These are phyloP conservation scores for Sphaerodactylus townsendi DNA, from an alignment of 2,113 vertebrate species.

Conservation along the genomic window DNA sequence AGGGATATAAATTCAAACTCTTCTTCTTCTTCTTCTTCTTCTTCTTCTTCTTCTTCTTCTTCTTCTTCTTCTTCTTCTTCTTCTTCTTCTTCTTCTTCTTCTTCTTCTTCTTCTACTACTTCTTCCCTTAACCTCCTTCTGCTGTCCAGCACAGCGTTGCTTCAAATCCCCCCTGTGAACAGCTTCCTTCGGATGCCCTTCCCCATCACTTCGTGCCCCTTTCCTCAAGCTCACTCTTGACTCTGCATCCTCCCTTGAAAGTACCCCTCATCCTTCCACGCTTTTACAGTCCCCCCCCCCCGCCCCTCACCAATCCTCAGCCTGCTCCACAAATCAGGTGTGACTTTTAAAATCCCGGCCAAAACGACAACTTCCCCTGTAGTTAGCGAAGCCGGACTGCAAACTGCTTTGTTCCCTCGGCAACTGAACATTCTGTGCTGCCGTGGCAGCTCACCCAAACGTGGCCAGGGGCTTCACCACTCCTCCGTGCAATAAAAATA, in stretches of 20 bases:
- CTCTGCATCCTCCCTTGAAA: background rate
- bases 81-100: too few relatives aligned
- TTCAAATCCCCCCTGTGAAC: background rate
- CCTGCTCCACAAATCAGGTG: background rate
- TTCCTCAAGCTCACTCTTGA: background rate
- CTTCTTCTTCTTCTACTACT: too few relatives aligned
- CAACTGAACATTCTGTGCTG: background rate
- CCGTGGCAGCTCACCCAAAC: background rate
- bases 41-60: too few relatives aligned
- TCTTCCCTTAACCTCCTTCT: background rate
- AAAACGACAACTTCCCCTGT: background rate
- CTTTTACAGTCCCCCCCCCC: too few relatives aligned
- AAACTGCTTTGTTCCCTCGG: background rate
- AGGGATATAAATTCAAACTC: too few relatives aligned
- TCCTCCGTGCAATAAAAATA: background rate
- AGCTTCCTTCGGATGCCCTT: background rate
- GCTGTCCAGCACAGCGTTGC: background rate
- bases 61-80: too few relatives aligned
- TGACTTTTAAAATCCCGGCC: background rate
- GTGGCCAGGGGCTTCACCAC: background rate
- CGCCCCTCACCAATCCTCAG: background rate
- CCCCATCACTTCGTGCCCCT: background rate
- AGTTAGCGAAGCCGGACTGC: too few relatives aligned
- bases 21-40: too few relatives aligned
- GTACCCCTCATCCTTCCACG: background rate